Evolutionary conservation across 2,888 invertebrate genomes (phyloP), one percentile per base, ranked within the genome.

Genomic region (Drosophila gaucha): DNA sequence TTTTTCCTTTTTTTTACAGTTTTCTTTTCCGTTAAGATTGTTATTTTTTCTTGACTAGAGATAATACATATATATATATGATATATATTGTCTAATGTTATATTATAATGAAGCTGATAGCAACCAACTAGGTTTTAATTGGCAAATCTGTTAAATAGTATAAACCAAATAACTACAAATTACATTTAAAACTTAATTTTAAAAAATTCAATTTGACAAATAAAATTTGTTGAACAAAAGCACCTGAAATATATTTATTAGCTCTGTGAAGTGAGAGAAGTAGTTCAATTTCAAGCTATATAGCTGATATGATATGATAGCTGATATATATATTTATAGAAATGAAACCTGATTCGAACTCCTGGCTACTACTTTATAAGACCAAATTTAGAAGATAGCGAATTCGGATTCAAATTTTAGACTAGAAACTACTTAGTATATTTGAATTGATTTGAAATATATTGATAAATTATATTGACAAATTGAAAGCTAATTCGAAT

Each of bases 161-260:
- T 35, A 35, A 12, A 26, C 4, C 4, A 8, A 35, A 35, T 10
- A 22, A 14, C 18, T 47, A 2, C 2, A 14, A 14, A 14, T 39
- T 39, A n/a, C 6, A 18, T 20, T 38, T 6, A 20, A 6, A 14
- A 8, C 4, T 3, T 39, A 22, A 4, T 14, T 22, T 14, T 14
- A 9, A 39, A 24, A 9, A 39, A 24, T 22, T 1, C 22, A 41
- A 4, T n/a, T 1, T 24, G 9, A 24, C 33, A 24, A 35, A 49
- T 50, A 39, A 43, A 43, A 43, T 28, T 43, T 43, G 26, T 43
- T 28, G 14, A 43, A 28, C 16, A 43, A n/a, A n/a, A 28, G 16
- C 43, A 26, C 14, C 14, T 14, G 2, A 26, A 26, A 16, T 26
- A 9, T 22, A 3, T 16, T n/a, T n/a, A n/a, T n/a, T n/a, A n/a